These are phyloP conservation scores for Tragelaphus scriptus DNA, from an alignment of 2,113 vertebrate genomes.

Conservation along the genomic window DNA sequence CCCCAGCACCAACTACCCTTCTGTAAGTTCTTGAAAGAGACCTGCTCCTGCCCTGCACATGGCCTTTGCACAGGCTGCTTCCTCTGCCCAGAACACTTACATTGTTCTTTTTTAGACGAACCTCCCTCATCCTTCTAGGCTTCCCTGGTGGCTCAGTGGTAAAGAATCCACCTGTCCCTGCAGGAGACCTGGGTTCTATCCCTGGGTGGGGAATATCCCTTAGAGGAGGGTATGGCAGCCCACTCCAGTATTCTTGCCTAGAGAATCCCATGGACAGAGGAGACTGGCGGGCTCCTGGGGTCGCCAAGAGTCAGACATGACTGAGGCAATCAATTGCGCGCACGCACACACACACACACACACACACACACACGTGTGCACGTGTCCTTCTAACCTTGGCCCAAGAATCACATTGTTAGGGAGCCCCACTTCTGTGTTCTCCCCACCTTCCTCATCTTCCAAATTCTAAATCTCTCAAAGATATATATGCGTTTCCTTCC, in stretches of 20 bases:
- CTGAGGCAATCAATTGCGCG: background rate
- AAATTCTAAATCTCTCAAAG: background rate
- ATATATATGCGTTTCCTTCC: background rate
- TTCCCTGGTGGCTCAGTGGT: background rate
- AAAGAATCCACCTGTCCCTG: background rate
- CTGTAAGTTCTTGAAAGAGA: background rate
- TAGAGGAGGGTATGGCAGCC: background rate
- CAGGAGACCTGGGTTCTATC: background rate
- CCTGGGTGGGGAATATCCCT: background rate
- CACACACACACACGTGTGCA: background rate
- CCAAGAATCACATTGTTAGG: background rate
- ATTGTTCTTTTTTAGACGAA: background rate
- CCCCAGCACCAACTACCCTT: background rate
- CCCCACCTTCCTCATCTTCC: background rate
- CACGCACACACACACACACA: fast-evolving
- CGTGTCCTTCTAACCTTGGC: background rate
- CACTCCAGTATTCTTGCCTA: background rate
- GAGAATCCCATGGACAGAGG: background rate
- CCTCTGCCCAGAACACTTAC: background rate
- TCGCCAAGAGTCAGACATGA: background rate
- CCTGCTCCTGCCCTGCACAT: background rate
- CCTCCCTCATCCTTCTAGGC: background rate
- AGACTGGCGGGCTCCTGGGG: background rate
- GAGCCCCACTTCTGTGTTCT: background rate
- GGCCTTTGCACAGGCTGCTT: background rate